Evolutionary conservation across 92 coral and sea anemone genomes (phyloP), one percentile per base, ranked within the genome.

Genomic region (Virgularia gustaviana): DNA sequence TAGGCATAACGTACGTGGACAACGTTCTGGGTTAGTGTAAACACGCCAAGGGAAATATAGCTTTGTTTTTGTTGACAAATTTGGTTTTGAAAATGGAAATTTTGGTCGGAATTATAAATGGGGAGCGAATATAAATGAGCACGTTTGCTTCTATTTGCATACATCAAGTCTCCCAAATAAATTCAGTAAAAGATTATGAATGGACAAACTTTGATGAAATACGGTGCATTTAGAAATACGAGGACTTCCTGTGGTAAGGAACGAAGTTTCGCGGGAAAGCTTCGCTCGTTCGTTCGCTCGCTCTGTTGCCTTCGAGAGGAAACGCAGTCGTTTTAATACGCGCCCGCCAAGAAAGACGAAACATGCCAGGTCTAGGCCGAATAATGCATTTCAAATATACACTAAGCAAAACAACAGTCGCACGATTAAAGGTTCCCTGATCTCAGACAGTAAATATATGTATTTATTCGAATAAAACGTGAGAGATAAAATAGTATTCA

Each of bases 71-170:
- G 55, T 52, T 52, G 30, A 52, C 58, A 52, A 52, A 52, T 52
- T 52, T 49, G 47, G 75, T 33, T 68, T 44, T 68, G 59, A 49
- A 68, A 49, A 49, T 68, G 61, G 61, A 68, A 67, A 66, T 49
- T 68, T 52, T 52, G 58, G 58, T 52, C 58, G 29, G 82, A 86
- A 83, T 89, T 89, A 89, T 92, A 83, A 89, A 92, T 92, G 98
- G 98, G 78, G 75, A 47, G 22, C 6, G 86, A 92, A 92, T 92
- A 84, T 92, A 90, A 92, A 92, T 92, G 82, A 89, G 96, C 88
- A 88, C 87, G 81, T 80, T 49, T 85, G 98, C 85, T 82, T 92
- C 96, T 76, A 92, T 92, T 92, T 92, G 98, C 98, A 92, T 92
- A 92, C 86, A 92, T 92, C 98, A 92, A 51, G 36, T 27, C 75